Conservation (phyloP, 2,888 invertebrate genomes). For the Leptopterna dolabrata region DNA sequence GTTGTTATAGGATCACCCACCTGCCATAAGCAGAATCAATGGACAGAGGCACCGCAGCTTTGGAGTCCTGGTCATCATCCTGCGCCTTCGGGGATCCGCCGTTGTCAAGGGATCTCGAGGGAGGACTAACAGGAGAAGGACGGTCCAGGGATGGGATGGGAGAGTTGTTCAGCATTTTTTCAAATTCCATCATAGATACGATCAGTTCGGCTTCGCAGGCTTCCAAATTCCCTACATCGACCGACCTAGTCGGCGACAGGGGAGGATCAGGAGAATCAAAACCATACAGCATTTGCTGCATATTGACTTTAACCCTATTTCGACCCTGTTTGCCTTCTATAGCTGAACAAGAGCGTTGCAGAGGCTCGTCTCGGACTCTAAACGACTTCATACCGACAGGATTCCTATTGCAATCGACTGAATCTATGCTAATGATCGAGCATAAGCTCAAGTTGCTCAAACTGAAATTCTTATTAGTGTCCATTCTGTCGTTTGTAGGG, state of each 20-base stretch:
- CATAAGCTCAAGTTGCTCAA: slow-evolving; percentile 64
- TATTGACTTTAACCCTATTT: slow-evolving; percentile 59
- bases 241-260: slow-evolving; percentile 69
- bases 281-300: slow-evolving; percentile 61
- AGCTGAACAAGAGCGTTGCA: slow-evolving; percentile 58
- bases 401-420: slow-evolving; percentile 60
- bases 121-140: slow-evolving; percentile 28
- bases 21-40: slow-evolving; percentile 88
- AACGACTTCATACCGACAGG: slow-evolving; percentile 47
- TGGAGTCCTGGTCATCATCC: slow-evolving; percentile 20
- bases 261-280: slow-evolving; percentile 66
- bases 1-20: slow-evolving; percentile 67
- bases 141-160: slow-evolving; percentile 56
- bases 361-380: slow-evolving; percentile 47
- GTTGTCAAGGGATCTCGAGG: slow-evolving; percentile 59
- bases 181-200: slow-evolving; percentile 63
- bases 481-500: slow-evolving; percentile 51
- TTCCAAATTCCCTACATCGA: slow-evolving; percentile 69
- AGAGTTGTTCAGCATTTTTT: slow-evolving; percentile 61
- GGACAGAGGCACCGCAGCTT: slow-evolving; percentile 29
- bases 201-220: slow-evolving; percentile 62
- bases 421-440: slow-evolving; percentile 63
- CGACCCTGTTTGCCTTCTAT: slow-evolving; percentile 57
- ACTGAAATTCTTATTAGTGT: slow-evolving; percentile 59
- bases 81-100: slow-evolving; percentile 28